These are phyloP conservation scores for Silurus lanzhouensis DNA, from an alignment of 2,797 vertebrate genomes.

Conservation along the genomic window DNA sequence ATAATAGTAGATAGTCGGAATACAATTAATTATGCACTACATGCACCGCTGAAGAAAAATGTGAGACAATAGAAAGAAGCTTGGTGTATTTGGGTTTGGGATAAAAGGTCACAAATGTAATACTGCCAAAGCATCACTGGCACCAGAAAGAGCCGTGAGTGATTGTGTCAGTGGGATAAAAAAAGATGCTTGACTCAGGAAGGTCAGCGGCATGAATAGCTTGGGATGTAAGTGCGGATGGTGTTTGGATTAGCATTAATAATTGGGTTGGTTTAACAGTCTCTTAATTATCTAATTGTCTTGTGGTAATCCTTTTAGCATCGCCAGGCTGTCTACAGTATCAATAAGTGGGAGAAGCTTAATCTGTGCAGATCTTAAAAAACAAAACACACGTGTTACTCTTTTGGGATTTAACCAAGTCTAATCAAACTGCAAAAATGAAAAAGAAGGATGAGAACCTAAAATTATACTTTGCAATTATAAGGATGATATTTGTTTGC, in stretches of 20 bases:
- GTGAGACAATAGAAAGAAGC: slow-evolving; percentile 21
- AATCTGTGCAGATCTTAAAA: slow-evolving; percentile 32
- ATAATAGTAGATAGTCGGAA: slow-evolving; percentile 19
- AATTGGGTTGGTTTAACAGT: slow-evolving; percentile 50
- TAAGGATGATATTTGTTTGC: not conserved
- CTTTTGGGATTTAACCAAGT: not conserved
- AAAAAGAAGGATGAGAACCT: not conserved
- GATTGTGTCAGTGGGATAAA: slow-evolving; percentile 19
- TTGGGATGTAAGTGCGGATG: not conserved
- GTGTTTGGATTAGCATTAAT: slow-evolving; percentile 27
- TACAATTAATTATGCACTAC: slow-evolving; percentile 38
- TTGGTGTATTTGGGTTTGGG: slow-evolving; percentile 26
- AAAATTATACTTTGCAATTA: slow-evolving; percentile 2
- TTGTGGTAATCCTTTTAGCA: slow-evolving; percentile 60
- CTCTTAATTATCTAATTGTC: slow-evolving; percentile 57
- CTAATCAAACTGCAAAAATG: slow-evolving; percentile 5
- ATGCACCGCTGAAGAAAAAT: slow-evolving; percentile 47
- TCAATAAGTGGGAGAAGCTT: slow-evolving; percentile 41
- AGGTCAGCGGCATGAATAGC: slow-evolving; percentile 11
- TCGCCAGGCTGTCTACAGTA: slow-evolving; percentile 35
- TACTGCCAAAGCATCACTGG: slow-evolving; percentile 15
- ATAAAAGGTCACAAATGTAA: not conserved
- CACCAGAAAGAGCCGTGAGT: not conserved
- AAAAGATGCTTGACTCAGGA: slow-evolving; percentile 14
- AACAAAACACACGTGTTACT: slow-evolving; percentile 9